Percentiles rank a stretch among this genome's conserved stretches.
phyloP scores from a whole-genome alignment of 2,113 vertebrate species.

The Psephotus haematonotus region DNA sequence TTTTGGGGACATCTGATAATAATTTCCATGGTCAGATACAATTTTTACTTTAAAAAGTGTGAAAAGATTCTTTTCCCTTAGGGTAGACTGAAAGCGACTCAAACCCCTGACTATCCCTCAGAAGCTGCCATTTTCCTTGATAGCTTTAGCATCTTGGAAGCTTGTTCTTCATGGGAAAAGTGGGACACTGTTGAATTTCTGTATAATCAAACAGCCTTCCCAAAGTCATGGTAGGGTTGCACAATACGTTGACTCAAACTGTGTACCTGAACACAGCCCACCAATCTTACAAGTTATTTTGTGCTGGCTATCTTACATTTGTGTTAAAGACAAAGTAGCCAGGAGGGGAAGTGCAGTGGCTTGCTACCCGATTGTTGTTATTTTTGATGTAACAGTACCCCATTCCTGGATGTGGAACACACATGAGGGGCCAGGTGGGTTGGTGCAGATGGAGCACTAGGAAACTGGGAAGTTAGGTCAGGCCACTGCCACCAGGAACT shows the following conservation, averaged over 20 bases:
- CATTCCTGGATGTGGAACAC: neutral
- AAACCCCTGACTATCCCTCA: neutral
- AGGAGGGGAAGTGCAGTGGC: neutral
- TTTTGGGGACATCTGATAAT: neutral
- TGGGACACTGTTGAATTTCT: neutral
- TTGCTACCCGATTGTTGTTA: neutral
- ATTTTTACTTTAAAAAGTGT: neutral
- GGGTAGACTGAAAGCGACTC: neutral
- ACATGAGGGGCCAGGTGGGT: neutral
- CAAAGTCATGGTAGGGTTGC: neutral
- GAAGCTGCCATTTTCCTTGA: neutral
- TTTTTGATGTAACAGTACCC: constrained; percentile 27
- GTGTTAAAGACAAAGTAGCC: neutral
- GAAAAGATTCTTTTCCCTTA: neutral
- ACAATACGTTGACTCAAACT: neutral
- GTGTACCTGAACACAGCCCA: neutral
- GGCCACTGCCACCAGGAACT: neutral
- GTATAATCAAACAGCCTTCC: neutral
- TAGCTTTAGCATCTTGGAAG: neutral
- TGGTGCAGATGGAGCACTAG: neutral
- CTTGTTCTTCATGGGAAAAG: neutral
- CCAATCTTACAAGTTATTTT: neutral
- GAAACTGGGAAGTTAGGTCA: constrained; percentile 11
- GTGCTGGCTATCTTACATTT: neutral
- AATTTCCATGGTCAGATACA: neutral